Evolutionary conservation across 1,140 invertebrate genomes (phyloP), one percentile per base, ranked within the genome.

Genomic region (Zaprionus camerounensis): DNA sequence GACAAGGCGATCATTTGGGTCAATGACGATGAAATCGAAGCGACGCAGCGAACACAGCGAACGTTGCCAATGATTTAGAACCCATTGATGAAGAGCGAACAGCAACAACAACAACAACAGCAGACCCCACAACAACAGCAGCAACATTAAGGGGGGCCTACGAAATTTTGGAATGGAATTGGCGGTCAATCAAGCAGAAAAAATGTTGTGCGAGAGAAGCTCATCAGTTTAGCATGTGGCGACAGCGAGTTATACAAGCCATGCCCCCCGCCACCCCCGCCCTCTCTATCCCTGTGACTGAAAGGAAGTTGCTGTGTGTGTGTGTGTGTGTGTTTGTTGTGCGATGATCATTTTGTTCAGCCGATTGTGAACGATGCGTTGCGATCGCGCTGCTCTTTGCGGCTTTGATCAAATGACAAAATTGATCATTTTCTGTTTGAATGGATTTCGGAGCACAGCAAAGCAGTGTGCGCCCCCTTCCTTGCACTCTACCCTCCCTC

Each of bases 341-440:
- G 84, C 85, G 84, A 87, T 90, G 85, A 90, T 85, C 85, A 88
- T 85, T 88, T 88, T 88, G 85, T 88, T 88, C 85, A 90, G 90
- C 72, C 85, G 85, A 90, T 87, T 87, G 84, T 87, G 88, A 87
- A 87, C 84, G 84, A 87, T 87, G 84, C 84, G 84, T 87, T 87
- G 84, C 84, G 84, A 88, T 90, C 85, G 84, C 83, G 84, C 83
- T 90, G 85, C 78, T 72, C 66, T 66, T 63, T 90, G 85, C 85
- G 85, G 85, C 85, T 90, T 91, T 91, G 87, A 91, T 91, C 87
- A 91, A 87, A 91, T 91, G 88, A 91, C 88, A 91, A 91, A 91
- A 88, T 88, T 91, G 88, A 91, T 91, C 88, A 91, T 91, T 91
- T 91, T 91, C 88, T 91, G 88, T 91, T 91, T 91, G 88, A 91